These are phyloP conservation scores for Drosophila kuntzei DNA, from an alignment of 2,888 invertebrate species.

Conservation along the genomic window DNA sequence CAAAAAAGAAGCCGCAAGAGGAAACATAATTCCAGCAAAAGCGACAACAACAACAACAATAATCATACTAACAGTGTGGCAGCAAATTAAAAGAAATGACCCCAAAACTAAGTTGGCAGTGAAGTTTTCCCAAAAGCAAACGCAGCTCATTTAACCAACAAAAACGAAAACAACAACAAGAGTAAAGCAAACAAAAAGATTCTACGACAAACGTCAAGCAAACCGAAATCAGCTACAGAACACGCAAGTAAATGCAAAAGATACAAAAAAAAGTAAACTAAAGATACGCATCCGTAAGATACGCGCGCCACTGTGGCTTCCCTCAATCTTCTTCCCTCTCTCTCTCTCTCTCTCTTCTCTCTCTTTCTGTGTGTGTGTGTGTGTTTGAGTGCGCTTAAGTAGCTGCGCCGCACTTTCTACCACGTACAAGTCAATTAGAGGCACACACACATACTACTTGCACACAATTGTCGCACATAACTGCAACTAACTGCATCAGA, in stretches of 20 bases:
- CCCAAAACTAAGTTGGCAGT: conserved; percentile 58
- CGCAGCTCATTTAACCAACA: conserved; percentile 24
- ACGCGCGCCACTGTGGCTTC: conserved; percentile 43
- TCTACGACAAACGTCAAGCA: conserved; percentile 24
- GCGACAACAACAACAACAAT: conserved; percentile 30
- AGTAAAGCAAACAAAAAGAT: conserved; percentile 35
- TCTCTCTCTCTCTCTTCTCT: conserved; percentile 16
- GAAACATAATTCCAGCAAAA: conserved; percentile 43
- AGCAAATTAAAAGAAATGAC: conserved; percentile 71
- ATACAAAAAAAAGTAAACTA: conserved; percentile 36
- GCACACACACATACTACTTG: conserved; percentile 43
- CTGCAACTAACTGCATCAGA: conserved; percentile 76
- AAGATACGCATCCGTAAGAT: conserved; percentile 68
- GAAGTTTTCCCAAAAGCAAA: conserved; percentile 38
- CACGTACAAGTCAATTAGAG: conserved; percentile 80
- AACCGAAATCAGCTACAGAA: conserved; percentile 27
- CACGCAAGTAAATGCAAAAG: conserved; percentile 72
- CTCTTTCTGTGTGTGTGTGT: conserved; percentile 4
- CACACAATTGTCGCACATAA: conserved; percentile 71
- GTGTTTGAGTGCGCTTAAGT: conserved; percentile 46
- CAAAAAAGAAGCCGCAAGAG: conserved; percentile 38
- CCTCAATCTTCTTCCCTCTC: conserved; percentile 9
- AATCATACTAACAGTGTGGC: conserved; percentile 58
- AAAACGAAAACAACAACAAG: conserved; percentile 22
- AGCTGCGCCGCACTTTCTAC: conserved; percentile 73